Evolutionary conservation across 1,140 invertebrate genomes (phyloP), one percentile per base, ranked within the genome.

Genomic region (Radopholus similis): DNA sequence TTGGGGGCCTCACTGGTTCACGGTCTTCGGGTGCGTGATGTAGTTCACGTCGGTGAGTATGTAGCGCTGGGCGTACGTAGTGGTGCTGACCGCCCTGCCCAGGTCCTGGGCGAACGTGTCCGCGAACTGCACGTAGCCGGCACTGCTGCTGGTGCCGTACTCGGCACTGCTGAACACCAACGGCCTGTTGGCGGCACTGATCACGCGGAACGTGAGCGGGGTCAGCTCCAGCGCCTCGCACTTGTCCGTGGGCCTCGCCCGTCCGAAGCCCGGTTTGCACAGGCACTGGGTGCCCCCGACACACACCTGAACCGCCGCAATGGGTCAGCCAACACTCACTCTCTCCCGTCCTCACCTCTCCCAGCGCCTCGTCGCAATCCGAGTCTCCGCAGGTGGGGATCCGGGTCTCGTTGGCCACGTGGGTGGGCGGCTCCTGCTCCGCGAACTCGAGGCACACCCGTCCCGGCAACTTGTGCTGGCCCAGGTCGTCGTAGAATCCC

Each of bases 11-110:
- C 47, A 51, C 47, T 28, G 76, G 76, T 81, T 81, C 21, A 82
- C 68, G 0, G 76, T 82, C 74, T 82, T 81, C 23, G 78, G 78
- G 67, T 81, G 78, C 18, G 78, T 81, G 58, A 80, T 76, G 68
- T 72, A 80, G 5, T 44, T 30, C 34, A 81, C 70, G 53, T 78
- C 69, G 9, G 81, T 83, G 57, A 67, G 75, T 4, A 81, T 78
- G 63, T 82, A 82, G 8, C 76, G 37, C n/a, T 72, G 80, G n/a
- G 80, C 77, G 58, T 82, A 83, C 11, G 58, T 28, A 18, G 78
- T 81, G 26, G 77, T 71, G 53, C 81, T 78, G 40, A 81, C 64
- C 13, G 78, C 75, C 18, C 69, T 38, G 21, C 79, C 76, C 37
- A 82, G 62, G 56, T 79, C 81, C 18, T 75, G 42, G 37, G 64